Evolutionary conservation across 2,113 vertebrate genomes (phyloP), one percentile per base, ranked within the genome.

Genomic region (Colius striatus): DNA sequence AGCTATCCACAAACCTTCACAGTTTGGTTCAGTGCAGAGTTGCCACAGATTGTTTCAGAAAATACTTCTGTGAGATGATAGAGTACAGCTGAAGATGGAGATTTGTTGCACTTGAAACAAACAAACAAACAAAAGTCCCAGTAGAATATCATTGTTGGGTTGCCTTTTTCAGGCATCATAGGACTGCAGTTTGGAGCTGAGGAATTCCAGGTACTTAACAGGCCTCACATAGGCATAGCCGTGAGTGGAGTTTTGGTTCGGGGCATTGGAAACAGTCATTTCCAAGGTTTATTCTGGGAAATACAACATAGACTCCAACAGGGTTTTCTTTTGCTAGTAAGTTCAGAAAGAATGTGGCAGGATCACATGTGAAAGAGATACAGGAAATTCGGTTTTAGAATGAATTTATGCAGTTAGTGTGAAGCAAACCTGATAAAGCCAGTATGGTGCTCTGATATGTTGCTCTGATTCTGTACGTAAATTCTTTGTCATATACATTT

Each of bases 261-360:
- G 29, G 34, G 23, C 23, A 27, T 65, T 57, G 38, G 41, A 43
- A 89, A 27, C 23, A 14, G 25, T 67, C 14, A 13, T 53, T 93
- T 89, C 55, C 61, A 67, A 76, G 32, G 68, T 63, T 82, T 51
- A 83, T 77, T 89, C 54, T 86, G 89, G 74, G 74, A 87, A 84
- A 79, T 55, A 20, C 0, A 2, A 2, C 66, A 8, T 6, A 55
- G 61, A 45, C 30, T 77, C 26, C 50, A 80, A 21, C 34, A 81
- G 68, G 26, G 26, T 48, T 96, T 87, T 50, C 17, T 66, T 79
- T 76, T 91, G 19, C 79, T 67, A n/a, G 68, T 65, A 88, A 80
- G 32, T 53, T 16, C 36, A 8, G 43, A 11, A 90, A 60, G 57
- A 71, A 71, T 91, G 70, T 71, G 7, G 5, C 43, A 32, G 72